Evolutionary conservation across 2,113 vertebrate genomes (phyloP).

Genomic region (Myrmecobius fasciatus): DNA sequence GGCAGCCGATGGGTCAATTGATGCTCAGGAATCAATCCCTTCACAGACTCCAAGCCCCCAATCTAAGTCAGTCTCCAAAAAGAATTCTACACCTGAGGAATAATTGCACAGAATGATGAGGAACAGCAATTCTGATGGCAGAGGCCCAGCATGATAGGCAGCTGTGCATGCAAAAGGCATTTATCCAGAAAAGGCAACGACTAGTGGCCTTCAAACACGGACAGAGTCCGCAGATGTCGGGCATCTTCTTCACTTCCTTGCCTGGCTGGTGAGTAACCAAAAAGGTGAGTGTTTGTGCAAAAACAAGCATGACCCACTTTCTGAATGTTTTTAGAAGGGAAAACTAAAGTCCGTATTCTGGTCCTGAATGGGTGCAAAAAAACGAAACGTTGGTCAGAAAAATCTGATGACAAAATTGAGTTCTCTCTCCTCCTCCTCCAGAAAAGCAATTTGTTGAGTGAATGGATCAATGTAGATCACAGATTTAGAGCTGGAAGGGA

Average conservation of each 20-base stretch:
- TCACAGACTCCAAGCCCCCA: constrained; percentile 48
- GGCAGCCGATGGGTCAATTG: background rate
- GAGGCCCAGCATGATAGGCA: constrained; percentile 38
- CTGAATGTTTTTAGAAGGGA: constrained; percentile 47
- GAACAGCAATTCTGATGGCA: constrained; percentile 57
- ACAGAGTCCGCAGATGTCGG: constrained; percentile 22
- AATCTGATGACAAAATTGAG: background rate
- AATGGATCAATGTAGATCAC: background rate
- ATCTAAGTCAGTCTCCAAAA: constrained; percentile 42
- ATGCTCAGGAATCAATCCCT: constrained; percentile 29
- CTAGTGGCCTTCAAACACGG: constrained; percentile 30
- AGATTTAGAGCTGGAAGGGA: background rate
- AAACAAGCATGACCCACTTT: constrained; percentile 47
- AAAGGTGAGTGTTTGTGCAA: constrained; percentile 33
- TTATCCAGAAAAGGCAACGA: background rate
- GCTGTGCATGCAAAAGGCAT: constrained; percentile 58
- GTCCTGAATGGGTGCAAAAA: background rate
- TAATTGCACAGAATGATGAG: constrained; percentile 78
- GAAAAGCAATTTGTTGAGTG: background rate
- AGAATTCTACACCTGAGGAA: constrained; percentile 72
- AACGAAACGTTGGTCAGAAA: background rate
- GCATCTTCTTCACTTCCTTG: constrained; percentile 17
- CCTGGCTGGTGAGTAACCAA: constrained; percentile 23
- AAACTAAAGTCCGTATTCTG: constrained; percentile 25
- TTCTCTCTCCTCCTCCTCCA: background rate